phyloP scores from a whole-genome alignment of 2,888 invertebrate species.

The Scaptomyza parva region DNA sequence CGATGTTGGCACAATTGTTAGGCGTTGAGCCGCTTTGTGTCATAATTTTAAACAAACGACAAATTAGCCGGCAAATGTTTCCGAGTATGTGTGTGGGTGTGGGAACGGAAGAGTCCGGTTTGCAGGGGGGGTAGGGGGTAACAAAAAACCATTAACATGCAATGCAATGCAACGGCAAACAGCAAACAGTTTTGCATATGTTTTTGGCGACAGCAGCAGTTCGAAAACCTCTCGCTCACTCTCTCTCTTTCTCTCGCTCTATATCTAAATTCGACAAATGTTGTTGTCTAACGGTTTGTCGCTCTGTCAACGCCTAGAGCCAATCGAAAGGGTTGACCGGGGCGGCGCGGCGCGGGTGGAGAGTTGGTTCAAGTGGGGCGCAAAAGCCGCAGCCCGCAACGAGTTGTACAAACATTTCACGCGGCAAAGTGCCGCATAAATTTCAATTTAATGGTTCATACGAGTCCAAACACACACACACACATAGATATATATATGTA shows the following conservation, averaged over 20 bases:
- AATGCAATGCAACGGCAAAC: constrained; percentile 45
- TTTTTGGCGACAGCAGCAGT: constrained; percentile 43
- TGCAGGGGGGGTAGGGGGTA: constrained; percentile 13
- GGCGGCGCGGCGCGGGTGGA: too few species aligned
- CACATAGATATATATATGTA: constrained; percentile 3
- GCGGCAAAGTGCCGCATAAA: constrained; percentile 79
- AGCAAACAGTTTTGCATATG: constrained; percentile 77
- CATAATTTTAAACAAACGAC: constrained; percentile 73
- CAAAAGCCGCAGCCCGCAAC: constrained; percentile 77
- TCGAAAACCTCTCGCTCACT: neutral
- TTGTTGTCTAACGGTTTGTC: constrained; percentile 77
- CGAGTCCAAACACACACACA: constrained; percentile 41
- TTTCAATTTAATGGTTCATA: constrained; percentile 76
- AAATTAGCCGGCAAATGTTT: constrained; percentile 70
- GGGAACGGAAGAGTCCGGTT: neutral
- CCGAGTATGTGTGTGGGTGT: neutral
- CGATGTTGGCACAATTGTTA: constrained; percentile 64
- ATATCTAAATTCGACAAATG: constrained; percentile 38
- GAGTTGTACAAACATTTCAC: constrained; percentile 80
- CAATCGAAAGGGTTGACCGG: constrained; percentile 44
- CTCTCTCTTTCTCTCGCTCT: too few species aligned
- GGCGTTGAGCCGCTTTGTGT: constrained; percentile 54
- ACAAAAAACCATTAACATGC: constrained; percentile 74
- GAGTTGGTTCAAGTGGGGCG: neutral
- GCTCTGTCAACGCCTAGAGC: constrained; percentile 74